Conservation (phyloP, 2,113 vertebrate genomes). For the Narcine bancroftii region DNA sequence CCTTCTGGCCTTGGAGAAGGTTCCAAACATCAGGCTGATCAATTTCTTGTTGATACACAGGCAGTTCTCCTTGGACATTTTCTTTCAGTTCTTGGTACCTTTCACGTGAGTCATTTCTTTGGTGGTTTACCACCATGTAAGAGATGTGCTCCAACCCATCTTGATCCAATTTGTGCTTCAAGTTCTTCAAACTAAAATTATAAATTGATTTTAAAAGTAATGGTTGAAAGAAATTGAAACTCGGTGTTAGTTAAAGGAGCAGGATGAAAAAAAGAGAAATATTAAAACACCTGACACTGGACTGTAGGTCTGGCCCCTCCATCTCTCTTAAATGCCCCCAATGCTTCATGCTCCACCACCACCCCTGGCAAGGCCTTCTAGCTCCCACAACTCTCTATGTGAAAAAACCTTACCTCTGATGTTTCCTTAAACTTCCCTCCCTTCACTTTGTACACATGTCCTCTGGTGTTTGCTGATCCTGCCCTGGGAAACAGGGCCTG, state of each 20-base stretch:
- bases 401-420: too few relatives aligned
- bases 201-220: neutral
- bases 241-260: neutral
- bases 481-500: too few relatives aligned
- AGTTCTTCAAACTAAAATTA: slow-evolving; percentile 65
- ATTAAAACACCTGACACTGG: too few relatives aligned
- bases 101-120: slow-evolving; percentile 55
- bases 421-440: too few relatives aligned
- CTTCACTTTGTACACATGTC: too few relatives aligned
- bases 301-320: too few relatives aligned
- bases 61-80: slow-evolving; percentile 63
- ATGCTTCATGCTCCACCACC: too few relatives aligned
- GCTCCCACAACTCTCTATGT: too few relatives aligned
- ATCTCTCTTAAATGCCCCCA: too few relatives aligned
- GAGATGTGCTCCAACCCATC: slow-evolving; percentile 69
- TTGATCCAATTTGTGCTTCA: slow-evolving; percentile 70
- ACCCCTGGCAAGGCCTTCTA: too few relatives aligned
- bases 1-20: slow-evolving; percentile 68
- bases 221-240: neutral
- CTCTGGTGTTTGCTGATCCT: too few relatives aligned
- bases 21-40: slow-evolving; percentile 74
- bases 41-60: slow-evolving; percentile 72
- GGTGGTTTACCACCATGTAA: slow-evolving; percentile 79
- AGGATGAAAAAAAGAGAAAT: too few relatives aligned
- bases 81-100: slow-evolving; percentile 58